Evolutionary conservation across 2,113 vertebrate genomes (phyloP).

Genomic region (Donacobius atricapilla): DNA sequence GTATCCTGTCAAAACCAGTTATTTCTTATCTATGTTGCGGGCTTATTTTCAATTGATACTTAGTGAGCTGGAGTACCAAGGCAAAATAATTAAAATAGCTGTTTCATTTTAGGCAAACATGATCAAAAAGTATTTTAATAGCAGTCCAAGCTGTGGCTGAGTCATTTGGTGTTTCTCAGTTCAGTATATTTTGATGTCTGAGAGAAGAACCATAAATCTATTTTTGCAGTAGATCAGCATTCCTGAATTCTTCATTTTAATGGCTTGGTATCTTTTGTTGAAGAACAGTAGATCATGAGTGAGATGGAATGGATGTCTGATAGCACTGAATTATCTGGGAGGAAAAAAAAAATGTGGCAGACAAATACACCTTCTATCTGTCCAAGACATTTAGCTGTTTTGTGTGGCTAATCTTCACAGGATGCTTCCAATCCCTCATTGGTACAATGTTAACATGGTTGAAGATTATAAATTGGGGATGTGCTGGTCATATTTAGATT

Average conservation of each 20-base stretch:
- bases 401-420: background rate
- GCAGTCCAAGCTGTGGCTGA: conserved; percentile 29
- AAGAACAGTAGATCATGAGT: conserved; percentile 4
- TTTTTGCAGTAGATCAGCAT: conserved; percentile 21
- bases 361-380: conserved; percentile 14
- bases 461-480: background rate
- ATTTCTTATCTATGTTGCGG: conserved; percentile 2
- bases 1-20: background rate
- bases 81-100: conserved; percentile 45
- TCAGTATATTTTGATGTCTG: conserved; percentile 38
- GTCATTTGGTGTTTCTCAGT: conserved; percentile 45
- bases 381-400: conserved; percentile 14
- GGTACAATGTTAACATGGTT: background rate
- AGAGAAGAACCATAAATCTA: conserved; percentile 23
- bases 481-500: background rate
- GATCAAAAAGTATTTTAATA: conserved; percentile 35
- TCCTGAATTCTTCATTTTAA: conserved; percentile 31
- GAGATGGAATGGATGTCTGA: conserved; percentile 29
- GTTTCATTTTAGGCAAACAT: background rate
- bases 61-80: background rate
- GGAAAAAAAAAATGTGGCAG: background rate
- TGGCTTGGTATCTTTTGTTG: conserved; percentile 18
- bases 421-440: background rate
- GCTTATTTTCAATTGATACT: conserved; percentile 16
- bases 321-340: background rate